These are phyloP conservation scores for Tetramorium parvispinum DNA, from an alignment of 1,140 invertebrate species.

Conservation along the genomic window DNA sequence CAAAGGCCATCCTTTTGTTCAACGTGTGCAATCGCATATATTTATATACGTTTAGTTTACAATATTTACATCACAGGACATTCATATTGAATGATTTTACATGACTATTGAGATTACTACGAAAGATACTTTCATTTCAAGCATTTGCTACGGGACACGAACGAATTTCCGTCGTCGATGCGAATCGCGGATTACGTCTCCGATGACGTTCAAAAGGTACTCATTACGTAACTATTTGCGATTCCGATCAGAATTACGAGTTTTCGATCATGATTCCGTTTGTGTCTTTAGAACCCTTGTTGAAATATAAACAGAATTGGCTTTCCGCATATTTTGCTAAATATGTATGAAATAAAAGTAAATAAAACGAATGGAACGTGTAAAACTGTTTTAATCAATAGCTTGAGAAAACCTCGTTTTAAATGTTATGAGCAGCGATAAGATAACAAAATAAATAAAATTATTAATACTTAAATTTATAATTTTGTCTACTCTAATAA, in stretches of 20 bases:
- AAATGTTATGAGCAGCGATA: neutral
- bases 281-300: neutral
- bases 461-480: neutral
- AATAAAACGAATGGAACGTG: neutral
- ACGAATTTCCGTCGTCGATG: conserved; percentile 7
- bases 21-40: conserved; percentile 75
- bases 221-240: neutral
- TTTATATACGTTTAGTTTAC: conserved; percentile 77
- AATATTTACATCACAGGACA: conserved; percentile 80
- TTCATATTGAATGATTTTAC: conserved; percentile 74
- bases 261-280: neutral
- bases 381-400: neutral
- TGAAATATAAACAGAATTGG: neutral
- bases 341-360: neutral
- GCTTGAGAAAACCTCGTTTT: neutral
- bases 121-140: conserved; percentile 76
- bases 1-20: conserved; percentile 42
- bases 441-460: neutral
- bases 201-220: conserved; percentile 12
- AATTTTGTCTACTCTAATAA: neutral
- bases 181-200: conserved; percentile 19
- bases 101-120: conserved; percentile 66
- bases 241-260: neutral
- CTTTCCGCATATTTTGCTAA: neutral
- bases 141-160: conserved; percentile 68